Evolutionary conservation across 1,140 invertebrate genomes (phyloP), one percentile per base, ranked within the genome.

Genomic region (Papilio aristodemus): DNA sequence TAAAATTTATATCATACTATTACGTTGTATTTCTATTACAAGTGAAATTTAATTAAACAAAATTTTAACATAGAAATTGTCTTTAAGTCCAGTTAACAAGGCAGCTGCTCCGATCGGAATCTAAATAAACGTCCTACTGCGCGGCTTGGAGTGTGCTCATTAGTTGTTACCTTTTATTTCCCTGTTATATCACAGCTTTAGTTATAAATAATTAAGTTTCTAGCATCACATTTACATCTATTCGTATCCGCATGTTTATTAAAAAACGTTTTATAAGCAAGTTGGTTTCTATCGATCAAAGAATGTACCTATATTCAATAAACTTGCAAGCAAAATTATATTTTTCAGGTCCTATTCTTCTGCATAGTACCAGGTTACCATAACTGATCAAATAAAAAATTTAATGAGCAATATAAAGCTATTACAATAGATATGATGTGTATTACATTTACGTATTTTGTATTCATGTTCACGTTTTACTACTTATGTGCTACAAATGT

Each of bases 51-150:
- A 54, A 54, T 54, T 54, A 54, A 22, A 54, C 5, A 22, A 54
- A 54, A 22, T 54, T 54, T 54, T 54, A 54, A 54, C 46, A 54
- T 62, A 71, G 58, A 67, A 66, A 64, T 66, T 54, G 46, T 22
- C 17, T 50, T n/a, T 22, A 54, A 54, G 19, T 37, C 62, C 74
- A 76, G 74, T 78, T 67, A 60, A 54, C 14, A 8, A 68, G 62
- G 68, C 74, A 78, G 74, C 67, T 78, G 72, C 70, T 32, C 60
- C 25, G 80, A 79, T 83, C 75, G 76, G 67, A 77, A 83, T 83
- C 79, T 76, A 71, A 79, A 70, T 72, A 77, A 77, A 73, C 71
- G 70, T 74, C 63, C 4, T 67, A 69, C 68, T 64, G 68, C 67
- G 46, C 58, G 19, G 59, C 57, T 62, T 54, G 57, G 67, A 60